Evolutionary conservation across 2,113 vertebrate species (phyloP), one percentile per base, ranked within the genome.

Genomic region (Alouatta palliata): DNA sequence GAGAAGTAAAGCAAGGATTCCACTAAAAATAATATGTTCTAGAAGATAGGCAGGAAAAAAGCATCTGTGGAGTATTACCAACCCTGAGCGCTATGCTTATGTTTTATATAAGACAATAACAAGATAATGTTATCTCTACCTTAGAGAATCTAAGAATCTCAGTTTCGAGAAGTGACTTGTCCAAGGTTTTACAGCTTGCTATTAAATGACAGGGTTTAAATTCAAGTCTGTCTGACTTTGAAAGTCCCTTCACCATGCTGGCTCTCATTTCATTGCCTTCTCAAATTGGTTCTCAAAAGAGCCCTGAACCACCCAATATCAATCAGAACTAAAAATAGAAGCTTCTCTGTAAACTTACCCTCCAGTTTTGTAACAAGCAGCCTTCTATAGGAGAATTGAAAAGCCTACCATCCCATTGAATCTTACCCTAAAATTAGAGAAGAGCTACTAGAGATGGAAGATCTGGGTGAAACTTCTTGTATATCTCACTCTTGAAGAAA

Each of bases 1-100:
- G 91, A 68, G 32, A 40, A 83, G 17, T 70, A 91, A 94, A 94
- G 37, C 56, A 49, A 23, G 82, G 87, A 94, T 80, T 93, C 87
- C 86, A 95, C 89, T 95, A 93, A 94, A 95, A 97, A 84, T 95
- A 96, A 94, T 32, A 95, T 47, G 16, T 49, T 90, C 75, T 96
- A 40, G 58, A 89, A 97, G 80, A 86, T 30, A 54, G 52, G 10
- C 64, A 87, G 95, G 91, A 47, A 93, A 71, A 84, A 89, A 95
- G 81, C 32, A 91, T 94, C 45, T 45, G 32, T 58, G 49, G 40
- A 54, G 6, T 89, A 73, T 79, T 64, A 71, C 43, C 89, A 95
- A 6, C 40, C 64, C 91, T 25, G 16, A 30, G 32, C 9, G 92
- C 35, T 47, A 75, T 80, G 54, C 89, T 96, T 92, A 81, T 21